Base-by-base conservation (phyloP, 2,888 invertebrate genomes). In the Drosophila heteroneura region DNA sequence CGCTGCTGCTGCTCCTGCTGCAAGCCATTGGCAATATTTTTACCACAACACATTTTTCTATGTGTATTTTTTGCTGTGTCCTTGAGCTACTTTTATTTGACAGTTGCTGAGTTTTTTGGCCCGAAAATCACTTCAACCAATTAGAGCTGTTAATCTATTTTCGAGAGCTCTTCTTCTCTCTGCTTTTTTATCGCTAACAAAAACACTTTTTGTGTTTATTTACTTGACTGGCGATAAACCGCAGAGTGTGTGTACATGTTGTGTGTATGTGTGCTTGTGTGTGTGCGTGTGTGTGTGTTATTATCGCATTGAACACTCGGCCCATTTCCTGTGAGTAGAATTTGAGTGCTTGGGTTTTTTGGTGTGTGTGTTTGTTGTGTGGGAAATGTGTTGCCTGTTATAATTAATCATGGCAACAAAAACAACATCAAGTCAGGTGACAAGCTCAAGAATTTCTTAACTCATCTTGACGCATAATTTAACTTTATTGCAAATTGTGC, bases 391-490 rank as follows among this genome's bases (percentile, higher is more conserved):
- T 72, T 53, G 64, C 47, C 73, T 60, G 53, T 70, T 84, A 68
- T 74, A 82, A 84, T 89, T 84, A 84, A 84, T 84, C 89, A 89
- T 79, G 71, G 52, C 28, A 12, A 58, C 33, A 51, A 35, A 32
- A 57, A 28, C 39, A 37, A 57, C 26, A 47, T 2, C 26, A 47
- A 47, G 5, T 47, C 52, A 60, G 67, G 53, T 83, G 80, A 68
- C 66, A 70, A 68, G 70, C 71, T 58, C 51, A 12, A 66, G 77
- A 85, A 77, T 84, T 74, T 64, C 67, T 30, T 28, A 30, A 33
- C 49, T 73, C 76, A 75, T 79, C 87, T 84, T 85, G 74, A 72
- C 74, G 88, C 90, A 73, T 84, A 89, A 89, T 84, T 84, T 76
- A 84, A 82, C 72, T 74, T 89, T 74, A 85, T 74, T 80, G 68